Conservation (phyloP, 2,797 vertebrate species). For the Sebastes iracundus region DNA sequence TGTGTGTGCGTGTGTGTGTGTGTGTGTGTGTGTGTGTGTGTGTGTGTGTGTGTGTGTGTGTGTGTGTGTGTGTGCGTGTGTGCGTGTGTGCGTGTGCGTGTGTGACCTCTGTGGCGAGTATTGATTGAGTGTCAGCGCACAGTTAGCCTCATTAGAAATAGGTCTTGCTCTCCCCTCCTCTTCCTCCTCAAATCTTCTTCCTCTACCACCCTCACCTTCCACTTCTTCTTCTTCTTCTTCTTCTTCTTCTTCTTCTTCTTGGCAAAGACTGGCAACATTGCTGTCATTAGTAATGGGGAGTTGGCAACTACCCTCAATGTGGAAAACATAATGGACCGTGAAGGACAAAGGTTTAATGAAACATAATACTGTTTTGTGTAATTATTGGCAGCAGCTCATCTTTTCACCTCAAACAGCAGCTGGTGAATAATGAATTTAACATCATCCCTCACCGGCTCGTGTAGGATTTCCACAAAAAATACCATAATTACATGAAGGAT, state of each 20-base stretch:
- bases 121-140: slow-evolving; percentile 72
- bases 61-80: background rate
- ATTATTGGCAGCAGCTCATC: slow-evolving; percentile 32
- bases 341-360: slow-evolving; percentile 43
- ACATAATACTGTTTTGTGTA: slow-evolving; percentile 30
- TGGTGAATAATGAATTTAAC: slow-evolving; percentile 40
- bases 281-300: slow-evolving; percentile 2
- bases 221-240: background rate
- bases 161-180: slow-evolving; percentile 48
- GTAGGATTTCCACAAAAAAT: slow-evolving; percentile 26
- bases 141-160: slow-evolving; percentile 70
- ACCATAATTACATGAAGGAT: slow-evolving; percentile 1
- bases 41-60: background rate
- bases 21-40: background rate
- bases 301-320: slow-evolving; percentile 14
- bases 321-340: slow-evolving; percentile 38
- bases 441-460: background rate
- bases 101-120: slow-evolving; percentile 49
- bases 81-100: background rate
- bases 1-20: background rate
- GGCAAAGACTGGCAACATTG: background rate
- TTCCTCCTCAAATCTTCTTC: slow-evolving; percentile 33
- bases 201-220: background rate
- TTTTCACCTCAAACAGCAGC: slow-evolving; percentile 45
- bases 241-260: background rate